Base-by-base conservation (phyloP, 2,797 vertebrate species). In the Sebastes cheni region DNA sequence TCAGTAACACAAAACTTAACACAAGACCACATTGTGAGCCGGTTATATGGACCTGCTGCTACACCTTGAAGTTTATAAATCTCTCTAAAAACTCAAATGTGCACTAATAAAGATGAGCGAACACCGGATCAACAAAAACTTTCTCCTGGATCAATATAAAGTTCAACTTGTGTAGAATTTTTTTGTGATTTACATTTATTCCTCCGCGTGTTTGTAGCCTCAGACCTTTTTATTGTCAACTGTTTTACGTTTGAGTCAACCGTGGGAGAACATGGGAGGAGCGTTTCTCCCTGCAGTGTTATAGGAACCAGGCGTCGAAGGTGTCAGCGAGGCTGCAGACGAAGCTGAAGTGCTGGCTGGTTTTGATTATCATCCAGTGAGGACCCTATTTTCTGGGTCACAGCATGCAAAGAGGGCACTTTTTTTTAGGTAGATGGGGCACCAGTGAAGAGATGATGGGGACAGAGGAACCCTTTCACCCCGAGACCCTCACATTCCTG, bases 321-420 rank as follows among this genome's bases (percentile, higher is more conserved):
- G 82, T 88, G 88, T 89, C 79, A 75, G 71, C 6, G 52, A 81
- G 81, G 78, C 80, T 73, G 73, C 78, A 32, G 77, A 79, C 50
- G 20, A 72, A 81, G 54, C 77, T 69, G 29, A 61, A 62, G 77
- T 32, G 1, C 62, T 79, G 83, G 42, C 91, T 95, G 95, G 68
- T 92, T 93, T 78, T 86, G 66, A 95, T 95, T 95, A 96, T 72
- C 42, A 81, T 84, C 84, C 77, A 71, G 66, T 62, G 65, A 91
- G 80, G 82, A 90, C 76, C 82, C 69, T 83, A 89, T 95, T 95
- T 94, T 95, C 90, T 83, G 93, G 94, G 93, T 95, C 94, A 92
- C 71, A 83, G 84, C 80, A 80, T 84, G 85, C 66, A 80, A 90
- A 93, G 80, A 84, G 89, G 86, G 83, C 92, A 91, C 84, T 81